Evolutionary conservation across 2,113 vertebrate genomes (phyloP), one percentile per base, ranked within the genome.

Genomic region (Paramisgurnus dabryanus): DNA sequence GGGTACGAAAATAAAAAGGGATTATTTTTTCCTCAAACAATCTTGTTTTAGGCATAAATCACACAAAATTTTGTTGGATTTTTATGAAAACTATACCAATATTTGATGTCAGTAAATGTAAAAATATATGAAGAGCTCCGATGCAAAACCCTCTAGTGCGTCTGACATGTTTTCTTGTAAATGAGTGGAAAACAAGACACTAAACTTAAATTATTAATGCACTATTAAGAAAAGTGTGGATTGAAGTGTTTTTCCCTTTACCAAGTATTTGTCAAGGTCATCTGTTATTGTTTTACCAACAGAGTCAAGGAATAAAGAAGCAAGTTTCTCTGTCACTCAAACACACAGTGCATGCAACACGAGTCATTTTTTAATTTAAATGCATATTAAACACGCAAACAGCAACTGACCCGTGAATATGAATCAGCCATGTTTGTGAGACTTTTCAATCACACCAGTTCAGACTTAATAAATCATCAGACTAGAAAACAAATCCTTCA

Each of bases 401-500:
- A 17, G 61, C 61, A 17, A 45, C 49, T 75, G 49, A 67, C 63
- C 50, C 41, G 50, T 53, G 49, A 64, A 41, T 80, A 47, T 55
- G 69, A 63, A 74, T 75, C 63, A 80, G 55, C 18, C 49, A 67
- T 47, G 63, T 74, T 67, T 65, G 70, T 61, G 53, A 68, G 68
- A 73, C 53, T 41, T 75, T 79, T 22, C 65, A 41, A 76, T 61
- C 41, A 39, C 22, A 63, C n/a, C 40, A 53, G 34, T 18, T n/a
- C 11, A 0, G 12, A 70, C 22, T 60, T 58, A 22, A 60, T 71
- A 78, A 67, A 79, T 57, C 75, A 67, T 57, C 49, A 40, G 60
- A 65, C 57, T 65, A 82, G 67, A 78, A 78, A 78, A 74, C 61
- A 65, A 74, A 73, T 80, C 70, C 61, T 61, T 61, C 11, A 12